Conservation (phyloP, 1,140 invertebrate species). For the Megalonaias nervosa region DNA sequence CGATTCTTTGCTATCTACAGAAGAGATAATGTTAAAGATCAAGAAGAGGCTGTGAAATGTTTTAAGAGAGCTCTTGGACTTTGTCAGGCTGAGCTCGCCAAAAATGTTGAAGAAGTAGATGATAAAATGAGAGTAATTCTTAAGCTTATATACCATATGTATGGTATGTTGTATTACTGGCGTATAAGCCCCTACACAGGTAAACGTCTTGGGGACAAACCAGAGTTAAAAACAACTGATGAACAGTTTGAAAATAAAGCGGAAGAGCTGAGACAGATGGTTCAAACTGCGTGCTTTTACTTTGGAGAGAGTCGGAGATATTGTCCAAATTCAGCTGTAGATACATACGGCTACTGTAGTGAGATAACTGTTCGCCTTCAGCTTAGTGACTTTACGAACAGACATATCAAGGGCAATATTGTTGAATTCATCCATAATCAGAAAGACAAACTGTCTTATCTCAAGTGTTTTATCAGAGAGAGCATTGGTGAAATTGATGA, state of each 20-base stretch:
- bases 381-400: slow-evolving; percentile 28
- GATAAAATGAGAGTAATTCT: slow-evolving; percentile 23
- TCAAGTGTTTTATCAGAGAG: slow-evolving; percentile 14
- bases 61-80: slow-evolving; percentile 37
- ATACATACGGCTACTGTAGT: slow-evolving; percentile 24
- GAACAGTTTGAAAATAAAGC: slow-evolving; percentile 7
- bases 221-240: slow-evolving; percentile 1
- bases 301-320: slow-evolving; percentile 23
- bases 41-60: slow-evolving; percentile 32
- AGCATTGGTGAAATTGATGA: slow-evolving; percentile 33
- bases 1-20: slow-evolving; percentile 38
- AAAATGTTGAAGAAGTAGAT: not conserved
- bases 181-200: slow-evolving; percentile 28
- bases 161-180: slow-evolving; percentile 32
- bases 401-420: slow-evolving; percentile 5
- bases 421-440: slow-evolving; percentile 7
- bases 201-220: slow-evolving; percentile 3
- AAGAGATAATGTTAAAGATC: slow-evolving; percentile 36
- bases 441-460: not conserved
- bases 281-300: slow-evolving; percentile 25
- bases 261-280: slow-evolving; percentile 11
- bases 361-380: slow-evolving; percentile 36
- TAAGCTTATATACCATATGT: slow-evolving; percentile 44
- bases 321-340: slow-evolving; percentile 13
- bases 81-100: slow-evolving; percentile 9